Base-by-base conservation (phyloP, 2,113 vertebrate genomes). In the Rhabdornis inornatus region DNA sequence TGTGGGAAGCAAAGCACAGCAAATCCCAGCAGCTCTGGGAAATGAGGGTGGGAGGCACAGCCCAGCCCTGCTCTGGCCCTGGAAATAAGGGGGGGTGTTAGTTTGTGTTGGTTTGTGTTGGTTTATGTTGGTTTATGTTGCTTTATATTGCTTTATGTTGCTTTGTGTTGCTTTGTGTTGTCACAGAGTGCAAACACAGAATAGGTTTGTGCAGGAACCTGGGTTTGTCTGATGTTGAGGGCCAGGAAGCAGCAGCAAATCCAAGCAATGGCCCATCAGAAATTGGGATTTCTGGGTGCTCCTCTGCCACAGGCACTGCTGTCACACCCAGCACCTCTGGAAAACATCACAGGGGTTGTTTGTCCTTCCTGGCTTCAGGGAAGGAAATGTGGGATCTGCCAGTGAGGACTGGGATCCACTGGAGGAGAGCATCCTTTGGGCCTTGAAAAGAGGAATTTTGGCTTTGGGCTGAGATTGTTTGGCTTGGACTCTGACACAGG, bases 401-500 rank as follows among this genome's bases (percentile, higher is more conserved):
- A 40, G 61, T 11, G 24, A 4, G 0, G 2, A 6, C 1, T 4
- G 40, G 27, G 37, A 2, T 9, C 15, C 8, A 1, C 27, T 21
- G 37, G 40, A 47, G 42, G 17, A 84, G 10, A 91, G 37, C 60
- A 64, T 60, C 47, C 52, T 33, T n/a, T 13, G 35, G 61, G 10
- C 56, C 44, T 9, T 14, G 55, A 23, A 37, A 39, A 70, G 17
- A 65, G 31, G 6, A 7, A 2, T 20, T 45, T 44, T 5, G 12
- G 1, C 37, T 60, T 49, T 11, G n/a, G 52, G 49, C 15, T 57
- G 56, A 55, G 60, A 0, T 14, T 19, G 39, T 22, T 55, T n/a
- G 42, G 5, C 52, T 30, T 49, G 35, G 79, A 3, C 64, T 75
- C 28, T 74, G 45, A 9, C 25, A 47, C 17, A 39, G 59, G 47